These are phyloP conservation scores for Drosophila asahinai DNA, from an alignment of 1,140 invertebrate genomes.

Conservation along the genomic window DNA sequence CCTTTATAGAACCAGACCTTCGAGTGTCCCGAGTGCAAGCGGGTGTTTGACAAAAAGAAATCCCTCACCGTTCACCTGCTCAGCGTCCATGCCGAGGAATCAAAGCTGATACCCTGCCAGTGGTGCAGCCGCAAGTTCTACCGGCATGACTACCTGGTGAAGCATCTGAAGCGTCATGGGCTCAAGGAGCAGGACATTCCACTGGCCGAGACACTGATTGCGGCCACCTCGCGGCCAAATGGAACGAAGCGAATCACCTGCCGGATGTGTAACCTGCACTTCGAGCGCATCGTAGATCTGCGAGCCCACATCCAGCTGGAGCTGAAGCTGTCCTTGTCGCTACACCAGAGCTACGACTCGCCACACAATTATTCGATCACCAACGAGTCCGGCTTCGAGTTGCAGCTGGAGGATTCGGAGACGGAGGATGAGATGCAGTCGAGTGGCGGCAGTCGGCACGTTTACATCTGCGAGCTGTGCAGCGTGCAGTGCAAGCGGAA, in stretches of 20 bases:
- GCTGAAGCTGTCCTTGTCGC: conserved; percentile 60
- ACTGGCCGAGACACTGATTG: conserved; percentile 70
- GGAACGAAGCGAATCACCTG: conserved; percentile 70
- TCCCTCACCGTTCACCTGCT: conserved; percentile 86
- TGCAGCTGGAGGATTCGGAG: conserved; percentile 76
- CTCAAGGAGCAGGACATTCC: conserved; percentile 67
- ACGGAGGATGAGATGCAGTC: conserved; percentile 75
- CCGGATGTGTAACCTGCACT: conserved; percentile 72
- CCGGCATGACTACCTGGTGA: conserved; percentile 85
- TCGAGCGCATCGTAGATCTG: conserved; percentile 61
- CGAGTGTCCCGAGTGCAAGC: conserved; percentile 85
- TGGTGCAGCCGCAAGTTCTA: conserved; percentile 87
- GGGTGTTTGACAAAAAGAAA: conserved; percentile 86
- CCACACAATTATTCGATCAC: conserved; percentile 76
- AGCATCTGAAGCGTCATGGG: conserved; percentile 74
- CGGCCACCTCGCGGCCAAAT: conserved; percentile 67
- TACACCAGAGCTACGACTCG: conserved; percentile 62
- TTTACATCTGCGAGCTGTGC: conserved; percentile 85
- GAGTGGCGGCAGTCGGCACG: not conserved
- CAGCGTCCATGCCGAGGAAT: conserved; percentile 85
- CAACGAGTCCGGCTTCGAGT: conserved; percentile 72
- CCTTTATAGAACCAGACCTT: conserved; percentile 69
- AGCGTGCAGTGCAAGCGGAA: conserved; percentile 84
- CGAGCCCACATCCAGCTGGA: conserved; percentile 68
- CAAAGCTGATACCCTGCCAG: conserved; percentile 84